Percentiles rank a stretch among this genome's conserved stretches.
Evolutionary conservation across 1,140 invertebrate genomes (phyloP).

Genomic region (Drosophila nigrodunni): DNA sequence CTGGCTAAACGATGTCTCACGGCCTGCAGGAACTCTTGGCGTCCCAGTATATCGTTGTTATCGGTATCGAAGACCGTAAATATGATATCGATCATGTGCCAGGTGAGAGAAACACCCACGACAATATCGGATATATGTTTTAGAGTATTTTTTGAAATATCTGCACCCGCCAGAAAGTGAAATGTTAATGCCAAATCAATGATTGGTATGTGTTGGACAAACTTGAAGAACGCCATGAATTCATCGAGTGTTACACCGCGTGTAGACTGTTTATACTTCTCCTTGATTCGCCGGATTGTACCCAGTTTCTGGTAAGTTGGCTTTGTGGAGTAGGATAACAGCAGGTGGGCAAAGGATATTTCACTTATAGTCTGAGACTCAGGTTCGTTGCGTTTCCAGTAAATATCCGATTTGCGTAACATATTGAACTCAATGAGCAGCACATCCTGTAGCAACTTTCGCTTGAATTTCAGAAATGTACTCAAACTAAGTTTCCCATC

Average conservation of each 20-base stretch:
- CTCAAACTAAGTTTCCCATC: constrained; percentile 22
- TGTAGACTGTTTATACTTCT: constrained; percentile 4
- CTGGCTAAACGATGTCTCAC: constrained; percentile 2
- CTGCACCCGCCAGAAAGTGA: constrained; percentile 50
- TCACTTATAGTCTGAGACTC: constrained; percentile 34
- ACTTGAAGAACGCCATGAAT: constrained; percentile 46
- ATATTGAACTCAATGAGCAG: constrained; percentile 46
- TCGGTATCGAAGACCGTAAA: constrained; percentile 54
- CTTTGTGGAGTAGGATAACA: constrained; percentile 32
- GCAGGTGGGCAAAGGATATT: constrained; percentile 41
- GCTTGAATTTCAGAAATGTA: constrained; percentile 41
- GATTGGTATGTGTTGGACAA: constrained; percentile 32
- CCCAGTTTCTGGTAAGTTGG: neutral
- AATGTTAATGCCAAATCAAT: constrained; percentile 47
- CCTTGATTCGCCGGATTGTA: constrained; percentile 22
- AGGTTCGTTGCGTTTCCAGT: neutral
- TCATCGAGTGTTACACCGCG: constrained; percentile 38
- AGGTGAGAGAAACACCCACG: constrained; percentile 10
- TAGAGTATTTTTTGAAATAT: constrained; percentile 29
- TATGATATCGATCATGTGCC: constrained; percentile 47
- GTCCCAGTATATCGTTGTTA: constrained; percentile 34
- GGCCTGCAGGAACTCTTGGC: constrained; percentile 29
- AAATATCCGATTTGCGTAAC: neutral
- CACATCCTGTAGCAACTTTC: constrained; percentile 28
- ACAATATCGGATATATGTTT: constrained; percentile 43